A percentile compares a stretch with the other conserved stretches of the same genome.
These are phyloP conservation scores for Drosophila hamatofila DNA, from an alignment of 2,888 invertebrate genomes.

Conservation along the genomic window DNA sequence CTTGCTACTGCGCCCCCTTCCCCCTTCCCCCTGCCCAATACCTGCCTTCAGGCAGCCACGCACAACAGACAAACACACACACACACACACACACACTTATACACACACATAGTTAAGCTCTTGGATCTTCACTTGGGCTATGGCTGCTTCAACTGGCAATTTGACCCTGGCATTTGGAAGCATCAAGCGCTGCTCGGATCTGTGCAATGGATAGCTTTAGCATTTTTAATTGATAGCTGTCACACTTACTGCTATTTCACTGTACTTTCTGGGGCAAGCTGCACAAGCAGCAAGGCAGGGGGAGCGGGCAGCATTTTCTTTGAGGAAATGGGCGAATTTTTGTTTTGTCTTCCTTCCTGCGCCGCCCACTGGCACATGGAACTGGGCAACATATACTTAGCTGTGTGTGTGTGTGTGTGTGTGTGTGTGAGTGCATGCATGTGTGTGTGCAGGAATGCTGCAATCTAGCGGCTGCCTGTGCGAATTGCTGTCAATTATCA, in stretches of 20 bases:
- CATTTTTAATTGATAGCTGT: conserved; percentile 10
- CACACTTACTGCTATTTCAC: background rate
- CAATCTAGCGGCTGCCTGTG: conserved; percentile 43
- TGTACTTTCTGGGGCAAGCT: background rate
- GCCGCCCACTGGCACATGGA: conserved; percentile 49
- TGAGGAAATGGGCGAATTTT: conserved; percentile 29
- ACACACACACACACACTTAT: conserved; percentile 20
- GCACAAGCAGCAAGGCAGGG: background rate
- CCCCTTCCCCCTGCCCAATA: background rate
- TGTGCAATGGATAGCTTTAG: background rate
- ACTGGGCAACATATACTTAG: conserved; percentile 28
- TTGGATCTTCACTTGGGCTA: conserved; percentile 13
- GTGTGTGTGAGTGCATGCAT: background rate
- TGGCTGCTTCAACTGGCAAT: conserved; percentile 1
- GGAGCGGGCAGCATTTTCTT: background rate
- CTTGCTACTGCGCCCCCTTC: conserved; percentile 7
- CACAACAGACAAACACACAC: conserved; percentile 16
- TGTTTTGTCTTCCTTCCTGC: conserved; percentile 37
- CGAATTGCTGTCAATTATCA: conserved; percentile 65
- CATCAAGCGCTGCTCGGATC: background rate
- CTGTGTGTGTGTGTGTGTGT: background rate
- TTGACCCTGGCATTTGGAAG: conserved; percentile 48
- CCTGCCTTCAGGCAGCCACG: conserved; percentile 42
- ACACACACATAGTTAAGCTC: conserved; percentile 25
- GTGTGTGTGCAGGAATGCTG: conserved; percentile 39